Percentiles rank a stretch among this genome's conserved stretches.
phyloP scores from a whole-genome alignment of 1,140 invertebrate species.

The Riptortus pedestris region DNA sequence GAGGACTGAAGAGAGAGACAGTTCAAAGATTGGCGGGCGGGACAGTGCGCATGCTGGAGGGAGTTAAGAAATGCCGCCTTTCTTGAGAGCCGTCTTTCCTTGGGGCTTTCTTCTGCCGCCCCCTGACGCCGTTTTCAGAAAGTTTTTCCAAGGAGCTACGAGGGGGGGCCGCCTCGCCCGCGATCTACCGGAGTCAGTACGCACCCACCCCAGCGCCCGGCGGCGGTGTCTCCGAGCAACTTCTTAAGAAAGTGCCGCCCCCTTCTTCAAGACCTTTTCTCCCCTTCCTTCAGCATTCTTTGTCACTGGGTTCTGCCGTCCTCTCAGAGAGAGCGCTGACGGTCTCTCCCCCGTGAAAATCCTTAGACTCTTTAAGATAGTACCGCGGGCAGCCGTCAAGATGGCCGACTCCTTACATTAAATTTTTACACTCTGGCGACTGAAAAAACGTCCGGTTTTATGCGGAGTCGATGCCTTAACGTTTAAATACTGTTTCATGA shows the following conservation, averaged over 20 bases:
- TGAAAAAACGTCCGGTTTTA: neutral
- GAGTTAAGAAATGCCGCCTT: no score
- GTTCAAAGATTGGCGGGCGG: no score
- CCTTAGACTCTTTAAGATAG: no score
- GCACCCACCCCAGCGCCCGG: neutral
- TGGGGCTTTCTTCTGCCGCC: neutral
- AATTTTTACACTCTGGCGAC: neutral
- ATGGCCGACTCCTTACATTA: slow-evolving; percentile 3
- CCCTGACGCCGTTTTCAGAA: no score
- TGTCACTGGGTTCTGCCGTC: slow-evolving; percentile 7
- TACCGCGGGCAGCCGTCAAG: neutral
- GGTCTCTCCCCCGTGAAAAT: neutral
- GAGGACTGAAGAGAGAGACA: no score
- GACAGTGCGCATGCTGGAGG: no score
- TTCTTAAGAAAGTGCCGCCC: slow-evolving; percentile 15
- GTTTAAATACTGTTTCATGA: no score
- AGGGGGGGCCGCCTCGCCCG: no score
- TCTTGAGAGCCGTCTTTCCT: no score
- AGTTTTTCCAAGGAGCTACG: no score
- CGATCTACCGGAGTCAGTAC: neutral
- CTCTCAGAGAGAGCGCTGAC: slow-evolving; percentile 20
- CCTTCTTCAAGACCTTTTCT: neutral
- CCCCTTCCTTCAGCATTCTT: slow-evolving; percentile 16
- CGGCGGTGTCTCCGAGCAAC: neutral
- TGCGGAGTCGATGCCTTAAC: no score